Base-by-base conservation (phyloP, 2,888 invertebrate species). In the Chrysopilus asiliformis region DNA sequence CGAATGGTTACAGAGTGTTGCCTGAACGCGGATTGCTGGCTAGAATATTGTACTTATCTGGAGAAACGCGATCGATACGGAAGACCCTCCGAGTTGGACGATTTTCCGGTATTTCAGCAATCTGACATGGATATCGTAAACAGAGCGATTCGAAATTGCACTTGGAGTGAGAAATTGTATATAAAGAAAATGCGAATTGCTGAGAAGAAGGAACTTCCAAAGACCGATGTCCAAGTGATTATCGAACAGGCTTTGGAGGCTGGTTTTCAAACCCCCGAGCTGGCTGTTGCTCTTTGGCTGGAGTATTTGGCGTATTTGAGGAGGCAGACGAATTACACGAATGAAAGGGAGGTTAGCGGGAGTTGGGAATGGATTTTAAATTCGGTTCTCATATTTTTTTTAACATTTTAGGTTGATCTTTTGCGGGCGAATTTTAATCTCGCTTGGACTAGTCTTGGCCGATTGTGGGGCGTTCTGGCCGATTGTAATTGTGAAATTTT, bases 281-380 rank as follows among this genome's bases (percentile, higher is more conserved):
- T 51, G 2, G 38, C 47, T 5, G 55, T 56, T 0, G 45, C 49
- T 6, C 22, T 39, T 2, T 90, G 89, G 87, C 56, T 85, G 34
- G 69, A 76, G 24, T 93, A 85, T 61, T 58, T 90, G 39, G 84
- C 86, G 52, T 85, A 78, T 61, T 63, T 79, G 16, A 67, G 80
- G 6, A 69, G 85, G 2, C 63, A 60, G 38, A 68, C 70, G 0
- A 62, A 71, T 44, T 64, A 64, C 30, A 54, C 55, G 3, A 56
- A 64, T 2, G 59, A 66, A 2, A 56, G 61, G 0, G 67, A 74
- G 10, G 52, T 53, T 4, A 20, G 30, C 26, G 15, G 16, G 17
- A 27, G 33, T 28, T 18, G 15, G 18, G 14, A 12, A 14, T 6
- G 10, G 20, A 17, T 28, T 9, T 14, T 10, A 27, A 29, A 13